These are phyloP conservation scores for Eunapius fragilis DNA, from an alignment of 37 sponge, comb jelly and placozoan species.

Conservation along the genomic window DNA sequence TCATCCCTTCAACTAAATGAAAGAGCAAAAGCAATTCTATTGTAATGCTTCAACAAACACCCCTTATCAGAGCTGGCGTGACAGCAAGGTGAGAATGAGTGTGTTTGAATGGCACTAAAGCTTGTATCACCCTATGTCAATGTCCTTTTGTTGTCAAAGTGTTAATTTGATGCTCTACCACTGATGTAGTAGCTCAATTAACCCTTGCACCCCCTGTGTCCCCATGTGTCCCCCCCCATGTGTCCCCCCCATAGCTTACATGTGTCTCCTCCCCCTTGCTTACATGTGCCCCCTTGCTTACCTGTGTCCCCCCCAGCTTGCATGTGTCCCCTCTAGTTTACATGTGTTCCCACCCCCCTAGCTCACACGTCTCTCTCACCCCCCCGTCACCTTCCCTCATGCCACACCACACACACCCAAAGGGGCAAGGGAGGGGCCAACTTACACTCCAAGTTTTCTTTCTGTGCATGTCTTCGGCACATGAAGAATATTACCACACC, in stretches of 20 bases:
- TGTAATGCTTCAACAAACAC: background rate
- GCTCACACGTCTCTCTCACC: too few species aligned
- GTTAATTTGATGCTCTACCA: background rate
- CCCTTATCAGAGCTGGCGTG: background rate
- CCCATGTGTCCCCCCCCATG: background rate
- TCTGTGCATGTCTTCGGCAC: background rate
- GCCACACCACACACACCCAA: too few species aligned
- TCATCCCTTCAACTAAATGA: background rate
- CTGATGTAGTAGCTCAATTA: too few species aligned
- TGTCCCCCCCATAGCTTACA: too few species aligned
- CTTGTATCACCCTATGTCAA: background rate
- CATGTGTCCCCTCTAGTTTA: too few species aligned
- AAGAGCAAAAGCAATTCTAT: background rate
- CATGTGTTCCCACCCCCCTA: too few species aligned
- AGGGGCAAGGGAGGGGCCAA: too few species aligned
- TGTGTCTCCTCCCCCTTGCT: too few species aligned
- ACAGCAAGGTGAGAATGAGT: background rate
- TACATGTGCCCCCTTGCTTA: too few species aligned
- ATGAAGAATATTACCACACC: background rate
- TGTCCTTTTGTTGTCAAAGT: background rate
- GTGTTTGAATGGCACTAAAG: background rate
- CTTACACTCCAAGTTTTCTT: background rate
- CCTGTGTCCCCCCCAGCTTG: too few species aligned
- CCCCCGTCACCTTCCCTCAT: too few species aligned
- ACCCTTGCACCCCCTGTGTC: too few species aligned